Conservation (phyloP, 2,797 vertebrate genomes). For the Thunnus albacares region DNA sequence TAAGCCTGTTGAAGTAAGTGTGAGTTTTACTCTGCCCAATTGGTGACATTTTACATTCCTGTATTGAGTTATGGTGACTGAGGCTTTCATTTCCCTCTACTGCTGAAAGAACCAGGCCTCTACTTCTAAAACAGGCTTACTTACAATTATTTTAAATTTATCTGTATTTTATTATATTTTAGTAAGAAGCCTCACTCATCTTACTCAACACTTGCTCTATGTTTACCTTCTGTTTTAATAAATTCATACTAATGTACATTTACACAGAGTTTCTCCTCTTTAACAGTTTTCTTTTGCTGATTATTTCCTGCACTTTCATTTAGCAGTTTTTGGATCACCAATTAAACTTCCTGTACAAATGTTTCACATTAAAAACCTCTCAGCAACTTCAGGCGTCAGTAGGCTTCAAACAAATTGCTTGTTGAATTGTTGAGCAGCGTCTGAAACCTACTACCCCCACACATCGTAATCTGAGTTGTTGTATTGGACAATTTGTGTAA, state of each 20-base stretch:
- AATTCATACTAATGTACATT: background rate
- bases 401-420: too few relatives aligned
- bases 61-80: background rate
- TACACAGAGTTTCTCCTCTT: background rate
- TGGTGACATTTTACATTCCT: slow-evolving; percentile 35
- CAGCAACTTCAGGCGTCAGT: too few relatives aligned
- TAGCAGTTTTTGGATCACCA: background rate
- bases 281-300: background rate
- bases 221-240: background rate
- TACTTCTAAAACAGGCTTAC: background rate
- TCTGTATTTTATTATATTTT: background rate
- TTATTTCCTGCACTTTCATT: background rate
- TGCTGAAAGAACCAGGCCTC: background rate
- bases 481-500: too few relatives aligned
- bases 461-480: too few relatives aligned
- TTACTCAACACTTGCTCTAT: background rate
- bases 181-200: too few relatives aligned
- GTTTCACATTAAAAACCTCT: background rate
- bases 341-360: background rate
- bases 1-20: slow-evolving; percentile 32
- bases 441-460: too few relatives aligned
- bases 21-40: background rate
- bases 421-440: too few relatives aligned
- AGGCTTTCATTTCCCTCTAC: background rate
- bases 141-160: background rate